Evolutionary conservation across 2,797 vertebrate genomes (phyloP).

Genomic region (Peromyscus attwateri): DNA sequence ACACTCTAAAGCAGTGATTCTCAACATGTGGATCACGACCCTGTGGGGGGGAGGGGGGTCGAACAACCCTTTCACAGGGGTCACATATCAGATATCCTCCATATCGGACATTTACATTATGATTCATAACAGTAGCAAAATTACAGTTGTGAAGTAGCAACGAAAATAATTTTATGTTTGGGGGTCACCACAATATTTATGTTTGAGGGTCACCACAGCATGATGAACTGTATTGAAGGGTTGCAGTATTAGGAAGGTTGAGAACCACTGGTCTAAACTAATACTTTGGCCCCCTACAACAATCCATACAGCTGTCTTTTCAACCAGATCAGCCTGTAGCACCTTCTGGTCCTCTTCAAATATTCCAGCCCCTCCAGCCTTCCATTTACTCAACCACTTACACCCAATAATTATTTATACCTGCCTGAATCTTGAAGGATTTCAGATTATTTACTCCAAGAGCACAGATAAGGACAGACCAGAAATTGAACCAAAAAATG

Average conservation of each 20-base stretch:
- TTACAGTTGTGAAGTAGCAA: neutral
- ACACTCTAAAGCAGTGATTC: neutral
- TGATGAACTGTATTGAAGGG: neutral
- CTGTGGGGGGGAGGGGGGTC: too few species aligned
- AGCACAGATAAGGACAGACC: slow-evolving; percentile 54
- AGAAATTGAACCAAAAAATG: slow-evolving; percentile 72
- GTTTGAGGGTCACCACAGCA: neutral
- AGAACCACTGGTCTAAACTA: neutral
- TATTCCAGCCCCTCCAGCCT: slow-evolving; percentile 37
- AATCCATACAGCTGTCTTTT: neutral
- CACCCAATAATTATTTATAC: slow-evolving; percentile 65
- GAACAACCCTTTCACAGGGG: neutral
- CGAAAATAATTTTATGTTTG: neutral
- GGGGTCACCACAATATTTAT: neutral
- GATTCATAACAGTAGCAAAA: neutral
- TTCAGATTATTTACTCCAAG: slow-evolving; percentile 65
- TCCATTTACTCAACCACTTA: slow-evolving; percentile 70
- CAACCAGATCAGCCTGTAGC: neutral
- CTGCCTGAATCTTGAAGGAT: slow-evolving; percentile 65
- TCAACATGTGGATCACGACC: neutral
- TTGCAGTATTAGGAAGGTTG: neutral
- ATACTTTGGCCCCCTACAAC: slow-evolving; percentile 1
- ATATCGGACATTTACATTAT: neutral
- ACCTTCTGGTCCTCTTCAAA: slow-evolving; percentile 27
- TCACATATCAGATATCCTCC: neutral